phyloP scores from a whole-genome alignment of 2,113 vertebrate species.

The Antennarius striatus region DNA sequence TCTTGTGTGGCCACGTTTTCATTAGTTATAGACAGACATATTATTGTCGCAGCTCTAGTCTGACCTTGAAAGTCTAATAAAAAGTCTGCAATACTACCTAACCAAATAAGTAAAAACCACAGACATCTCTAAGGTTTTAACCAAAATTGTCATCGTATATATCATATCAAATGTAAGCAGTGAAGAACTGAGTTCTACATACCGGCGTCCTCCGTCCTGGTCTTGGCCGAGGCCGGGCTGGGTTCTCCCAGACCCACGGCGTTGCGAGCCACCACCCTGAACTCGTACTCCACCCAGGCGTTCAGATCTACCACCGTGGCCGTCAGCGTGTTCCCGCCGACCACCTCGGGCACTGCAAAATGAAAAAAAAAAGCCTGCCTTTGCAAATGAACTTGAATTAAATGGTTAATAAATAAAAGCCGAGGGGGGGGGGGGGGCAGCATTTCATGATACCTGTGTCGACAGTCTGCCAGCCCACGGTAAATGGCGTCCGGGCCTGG shows the following conservation, averaged over 20 bases:
- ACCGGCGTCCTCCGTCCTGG: constrained; percentile 96
- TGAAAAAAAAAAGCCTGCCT: neutral
- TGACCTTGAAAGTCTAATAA: no score
- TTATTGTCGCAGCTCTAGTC: no score
- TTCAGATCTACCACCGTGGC: constrained; percentile 92
- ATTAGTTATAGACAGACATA: no score
- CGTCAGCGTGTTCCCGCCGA: constrained; percentile 88
- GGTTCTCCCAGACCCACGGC: constrained; percentile 92
- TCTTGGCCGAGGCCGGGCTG: constrained; percentile 91
- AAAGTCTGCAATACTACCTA: no score
- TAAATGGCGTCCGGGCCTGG: constrained; percentile 91
- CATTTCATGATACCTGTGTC: constrained; percentile 84
- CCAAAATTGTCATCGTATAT: no score
- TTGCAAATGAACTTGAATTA: neutral
- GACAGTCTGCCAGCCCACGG: constrained; percentile 92
- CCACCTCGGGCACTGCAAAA: constrained; percentile 85
- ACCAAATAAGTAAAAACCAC: no score
- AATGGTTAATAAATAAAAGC: constrained; percentile 10
- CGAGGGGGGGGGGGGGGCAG: neutral
- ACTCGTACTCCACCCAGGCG: constrained; percentile 98
- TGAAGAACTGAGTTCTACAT: constrained; percentile 66
- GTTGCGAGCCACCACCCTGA: constrained; percentile 92
- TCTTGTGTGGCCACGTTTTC: no score
- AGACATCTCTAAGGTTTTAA: no score
- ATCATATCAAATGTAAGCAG: no score